Conservation (phyloP, 2,888 invertebrate species). For the Drosophila paramelanica region DNA sequence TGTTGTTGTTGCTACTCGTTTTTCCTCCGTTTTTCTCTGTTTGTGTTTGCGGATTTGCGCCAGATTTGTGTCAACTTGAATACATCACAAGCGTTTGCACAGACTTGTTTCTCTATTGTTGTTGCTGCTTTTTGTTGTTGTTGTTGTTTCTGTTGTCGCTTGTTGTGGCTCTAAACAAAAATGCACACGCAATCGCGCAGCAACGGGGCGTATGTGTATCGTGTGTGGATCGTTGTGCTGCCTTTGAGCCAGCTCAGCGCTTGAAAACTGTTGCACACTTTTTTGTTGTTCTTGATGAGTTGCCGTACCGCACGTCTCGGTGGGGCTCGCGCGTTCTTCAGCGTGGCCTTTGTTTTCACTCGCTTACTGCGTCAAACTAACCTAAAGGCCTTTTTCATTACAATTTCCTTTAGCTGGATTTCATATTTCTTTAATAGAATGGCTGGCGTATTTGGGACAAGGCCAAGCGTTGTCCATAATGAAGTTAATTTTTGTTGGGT, state of each 20-base stretch:
- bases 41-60: slow-evolving; percentile 70
- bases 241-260: slow-evolving; percentile 40
- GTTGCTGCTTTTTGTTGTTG: slow-evolving; percentile 23
- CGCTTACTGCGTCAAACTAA: slow-evolving; percentile 55
- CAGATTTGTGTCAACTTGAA: slow-evolving; percentile 81
- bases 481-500: slow-evolving; percentile 28
- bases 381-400: slow-evolving; percentile 78
- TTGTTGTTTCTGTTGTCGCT: slow-evolving; percentile 27
- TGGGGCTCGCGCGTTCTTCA: slow-evolving; percentile 31
- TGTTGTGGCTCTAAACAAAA: slow-evolving; percentile 60
- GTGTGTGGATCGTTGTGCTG: slow-evolving; percentile 23
- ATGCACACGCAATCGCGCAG: slow-evolving; percentile 69
- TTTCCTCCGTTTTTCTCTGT: slow-evolving; percentile 14
- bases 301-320: slow-evolving; percentile 15
- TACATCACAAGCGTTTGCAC: slow-evolving; percentile 74
- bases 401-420: slow-evolving; percentile 43
- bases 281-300: slow-evolving; percentile 24
- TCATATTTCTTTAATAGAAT: slow-evolving; percentile 57
- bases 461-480: slow-evolving; percentile 43
- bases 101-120: slow-evolving; percentile 61
- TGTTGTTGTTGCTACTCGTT: slow-evolving; percentile 4
- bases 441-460: slow-evolving; percentile 68
- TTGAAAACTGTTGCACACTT: slow-evolving; percentile 71
- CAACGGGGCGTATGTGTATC: slow-evolving; percentile 68
- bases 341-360: slow-evolving; percentile 56